Evolutionary conservation across 2,888 invertebrate species (phyloP), one percentile per base, ranked within the genome.

Genomic region (Physocephala rufipes): DNA sequence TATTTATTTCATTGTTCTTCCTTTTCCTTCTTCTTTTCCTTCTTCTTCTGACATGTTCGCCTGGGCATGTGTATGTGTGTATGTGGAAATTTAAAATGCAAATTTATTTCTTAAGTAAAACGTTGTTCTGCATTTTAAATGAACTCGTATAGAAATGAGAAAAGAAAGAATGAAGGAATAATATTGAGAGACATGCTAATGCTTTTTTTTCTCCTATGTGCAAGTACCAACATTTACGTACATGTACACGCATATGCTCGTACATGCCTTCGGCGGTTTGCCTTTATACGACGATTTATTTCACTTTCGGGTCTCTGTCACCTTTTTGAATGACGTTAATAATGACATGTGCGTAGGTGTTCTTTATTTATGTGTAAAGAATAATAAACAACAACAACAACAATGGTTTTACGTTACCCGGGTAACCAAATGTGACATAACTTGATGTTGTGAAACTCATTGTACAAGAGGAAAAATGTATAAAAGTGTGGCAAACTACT

Each of bases 81-180:
- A n/a, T 49, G 49, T 59, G 59, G 2, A 36, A 36, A 61, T 51
- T 68, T 68, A 49, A 68, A 68, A 68, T 68, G 68, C 68, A 68
- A 68, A 68, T 68, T 68, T 68, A 62, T 68, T 26, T 15, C 26
- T 47, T 45, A 19, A 26, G 43, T 62, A 62, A 68, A 36, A 68
- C 51, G 68, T 51, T 61, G 61, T 61, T 68, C 62, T 62, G 68
- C 61, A 68, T 68, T 62, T 68, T 68, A 62, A 68, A 62, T 51
- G 26, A 61, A 13, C 51, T 59, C 9, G 30, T 51, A 51, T 16
- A 53, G 15, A 30, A 19, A 24, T 13, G 62, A 15, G 36, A 7
- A 36, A 36, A 36, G 9, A 55, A 55, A 55, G 16, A n/a, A 24
- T 19, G 26, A 19, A 55, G 21, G n/a, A 28, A 28, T 61, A 61